Percentiles rank a stretch among this genome's conserved stretches.
Conservation (phyloP, 2,797 vertebrate species). For the Peromyscus nudipes region DNA sequence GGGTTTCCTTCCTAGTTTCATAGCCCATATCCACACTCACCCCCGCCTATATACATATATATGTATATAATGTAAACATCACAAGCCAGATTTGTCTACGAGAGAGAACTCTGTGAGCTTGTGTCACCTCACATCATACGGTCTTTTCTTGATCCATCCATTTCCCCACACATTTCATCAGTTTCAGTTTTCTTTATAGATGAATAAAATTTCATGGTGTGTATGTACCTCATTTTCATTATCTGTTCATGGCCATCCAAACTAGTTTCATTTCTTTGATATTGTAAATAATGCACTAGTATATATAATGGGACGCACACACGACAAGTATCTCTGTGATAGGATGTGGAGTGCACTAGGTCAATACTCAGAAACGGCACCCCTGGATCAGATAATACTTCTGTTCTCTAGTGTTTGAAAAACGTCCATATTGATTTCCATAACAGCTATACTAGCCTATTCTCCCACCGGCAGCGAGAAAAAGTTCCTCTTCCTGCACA, state of each 20-base stretch:
- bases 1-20: background rate
- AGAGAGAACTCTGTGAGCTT: background rate
- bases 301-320: background rate
- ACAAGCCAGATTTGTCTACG: background rate
- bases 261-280: background rate
- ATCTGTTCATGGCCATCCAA: background rate
- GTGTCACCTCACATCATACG: background rate
- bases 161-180: background rate
- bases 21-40: background rate
- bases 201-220: background rate
- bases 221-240: background rate
- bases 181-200: background rate
- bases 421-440: too few relatives aligned
- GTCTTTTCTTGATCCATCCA: background rate
- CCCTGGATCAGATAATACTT: background rate
- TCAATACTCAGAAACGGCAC: background rate
- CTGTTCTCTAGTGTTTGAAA: background rate
- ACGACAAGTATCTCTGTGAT: background rate
- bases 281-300: background rate
- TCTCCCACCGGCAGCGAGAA: background rate
- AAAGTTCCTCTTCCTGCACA: background rate
- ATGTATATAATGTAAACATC: background rate
- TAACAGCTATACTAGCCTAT: background rate
- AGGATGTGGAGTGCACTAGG: background rate
- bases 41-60: too few relatives aligned